A percentile compares a stretch with the other conserved stretches of the same genome.
These are phyloP conservation scores for Temnothorax longispinosus DNA, from an alignment of 1,140 invertebrate species.

Conservation along the genomic window DNA sequence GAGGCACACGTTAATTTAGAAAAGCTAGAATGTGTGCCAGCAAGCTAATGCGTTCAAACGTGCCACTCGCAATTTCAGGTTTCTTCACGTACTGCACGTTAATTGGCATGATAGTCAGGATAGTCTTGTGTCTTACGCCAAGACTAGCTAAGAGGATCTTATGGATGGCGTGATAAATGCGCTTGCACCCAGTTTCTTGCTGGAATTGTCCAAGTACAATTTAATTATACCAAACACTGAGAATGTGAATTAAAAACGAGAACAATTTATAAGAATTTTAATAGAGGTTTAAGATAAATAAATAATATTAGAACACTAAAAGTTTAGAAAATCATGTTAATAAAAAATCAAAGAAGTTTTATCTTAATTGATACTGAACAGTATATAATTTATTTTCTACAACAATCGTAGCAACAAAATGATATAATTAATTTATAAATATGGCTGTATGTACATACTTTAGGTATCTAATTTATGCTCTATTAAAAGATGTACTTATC, in stretches of 20 bases:
- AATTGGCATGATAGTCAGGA: conserved; percentile 69
- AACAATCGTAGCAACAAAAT: no score
- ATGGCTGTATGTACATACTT: neutral
- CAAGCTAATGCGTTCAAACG: conserved; percentile 61
- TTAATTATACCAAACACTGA: conserved; percentile 14
- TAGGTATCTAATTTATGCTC: neutral
- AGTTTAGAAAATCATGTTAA: neutral
- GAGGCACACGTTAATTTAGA: conserved; percentile 42
- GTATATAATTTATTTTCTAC: no score
- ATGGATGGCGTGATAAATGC: conserved; percentile 28
- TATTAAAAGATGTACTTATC: neutral
- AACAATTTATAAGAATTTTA: neutral
- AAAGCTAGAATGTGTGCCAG: conserved; percentile 48
- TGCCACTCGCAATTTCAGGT: conserved; percentile 50
- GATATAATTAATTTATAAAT: neutral
- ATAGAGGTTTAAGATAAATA: neutral
- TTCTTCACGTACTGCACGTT: conserved; percentile 46
- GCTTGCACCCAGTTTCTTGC: conserved; percentile 3
- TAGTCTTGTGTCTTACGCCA: conserved; percentile 45
- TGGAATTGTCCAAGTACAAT: conserved; percentile 11
- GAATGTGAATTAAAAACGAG: neutral
- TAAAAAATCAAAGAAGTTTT: neutral
- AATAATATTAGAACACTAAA: neutral
- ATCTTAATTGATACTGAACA: neutral
- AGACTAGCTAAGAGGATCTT: conserved; percentile 46